Base-by-base conservation (phyloP, 2,797 vertebrate genomes). In the Alosa sapidissima region DNA sequence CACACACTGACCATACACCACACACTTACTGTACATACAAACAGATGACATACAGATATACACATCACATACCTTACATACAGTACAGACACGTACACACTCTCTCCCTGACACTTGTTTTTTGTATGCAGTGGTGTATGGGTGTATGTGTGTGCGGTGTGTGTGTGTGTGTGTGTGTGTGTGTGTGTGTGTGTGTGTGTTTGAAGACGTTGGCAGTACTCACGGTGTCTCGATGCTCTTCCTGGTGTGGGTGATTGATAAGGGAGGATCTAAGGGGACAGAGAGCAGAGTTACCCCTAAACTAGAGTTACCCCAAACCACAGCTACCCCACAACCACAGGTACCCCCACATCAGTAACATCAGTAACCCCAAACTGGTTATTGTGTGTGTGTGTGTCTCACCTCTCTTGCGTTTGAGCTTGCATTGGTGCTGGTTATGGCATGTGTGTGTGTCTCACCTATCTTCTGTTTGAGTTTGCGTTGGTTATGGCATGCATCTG, bases 171-270 rank as follows among this genome's bases (percentile, higher is more conserved):
- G 62, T 65, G 62, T 10, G 60, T 28, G 60, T 28, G 60, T 62
- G 62, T 33, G 62, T 65, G 62, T 65, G 62, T 65, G 7, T 65
- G 8, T 65, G 28, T 33, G 24, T 65, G 62, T 65, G 62, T 65
- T 9, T 65, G 24, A 33, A 33, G 62, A 36, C 2, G 55, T 21
- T 21, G 28, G 68, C 5, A 19, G 5, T 94, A 99, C 98, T 99
- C 97, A 99, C 98, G 98, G 98, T 93, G 98, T 99, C 93, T 99
- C 98, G 86, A 99, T 95, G 94, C 98, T 99, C 96, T 99, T 99
- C 95, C 98, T 97, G 96, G 97, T 98, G 96, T 99, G 98, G 88
- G 98, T 99, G 94, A 99, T 98, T 89, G 98, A 99, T 91, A 99
- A 96, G 48, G 98, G 98, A 94, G 98, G 98, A 95, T 99, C 98